Evolutionary conservation across 2,888 invertebrate species (phyloP), one percentile per base, ranked within the genome.

Genomic region (Cheilosia variabilis): DNA sequence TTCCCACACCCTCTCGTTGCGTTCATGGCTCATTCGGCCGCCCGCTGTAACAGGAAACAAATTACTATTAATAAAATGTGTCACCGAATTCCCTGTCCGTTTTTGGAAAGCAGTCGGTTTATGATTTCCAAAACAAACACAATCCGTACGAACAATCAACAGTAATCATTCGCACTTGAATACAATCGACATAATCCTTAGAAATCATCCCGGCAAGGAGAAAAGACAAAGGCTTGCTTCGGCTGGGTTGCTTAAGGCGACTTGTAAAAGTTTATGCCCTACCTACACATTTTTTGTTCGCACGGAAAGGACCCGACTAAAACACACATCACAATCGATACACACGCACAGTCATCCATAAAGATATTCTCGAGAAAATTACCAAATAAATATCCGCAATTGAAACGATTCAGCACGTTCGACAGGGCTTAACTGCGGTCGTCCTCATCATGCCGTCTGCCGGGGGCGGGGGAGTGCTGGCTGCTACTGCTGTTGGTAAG

Each of bases 391-490:
- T 86, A 86, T 86, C 86, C 86, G 66, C 81, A 71, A 81, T 77
- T 68, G 86, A 81, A 86, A 68, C 81, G 76, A 86, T 76, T 86
- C 86, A 72, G 86, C 86, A 86, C 86, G 86, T 86, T 86, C 86
- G 86, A 68, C 86, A 86, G 86, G 76, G 76, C 72, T 81, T 81
- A 86, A 66, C 66, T 66, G 73, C 63, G 76, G 75, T 72, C 66
- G 81, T 68, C 65, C 24, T 50, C 34, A 15, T 53, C 58, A 4
- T 10, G 9, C 2, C 2, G 22, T 0, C 1, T 57, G 58, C 17
- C 9, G 19, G 43, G 60, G 57, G 17, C 2, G 10, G 50, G 27
- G 10, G 47, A 2, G 15, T 55, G 41, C 37, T 37, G 52, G 7
- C 31, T 31, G 31, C 9, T 31, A 9, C 17, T 27, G 43, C 69